Evolutionary conservation across 2,113 vertebrate species (phyloP).

Genomic region (Cricetomys ansorgei): DNA sequence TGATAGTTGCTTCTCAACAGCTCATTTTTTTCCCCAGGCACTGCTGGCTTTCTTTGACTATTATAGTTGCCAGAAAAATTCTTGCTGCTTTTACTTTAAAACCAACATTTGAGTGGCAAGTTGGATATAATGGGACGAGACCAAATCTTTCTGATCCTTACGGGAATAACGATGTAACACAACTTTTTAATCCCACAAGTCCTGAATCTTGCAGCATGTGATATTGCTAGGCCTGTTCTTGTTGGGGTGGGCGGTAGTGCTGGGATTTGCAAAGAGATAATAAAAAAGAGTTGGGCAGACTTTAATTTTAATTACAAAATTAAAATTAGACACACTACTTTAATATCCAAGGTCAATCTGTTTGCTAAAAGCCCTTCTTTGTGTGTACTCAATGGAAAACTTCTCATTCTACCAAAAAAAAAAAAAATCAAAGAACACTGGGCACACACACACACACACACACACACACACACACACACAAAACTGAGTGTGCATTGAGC

Average conservation of each 20-base stretch:
- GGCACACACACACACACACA: background rate
- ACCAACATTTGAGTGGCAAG: conserved; percentile 53
- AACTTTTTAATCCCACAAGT: conserved; percentile 51
- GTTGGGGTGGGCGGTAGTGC: background rate
- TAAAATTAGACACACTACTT: conserved; percentile 8
- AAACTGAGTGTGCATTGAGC: conserved; percentile 44
- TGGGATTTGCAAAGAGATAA: conserved; percentile 17
- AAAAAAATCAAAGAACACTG: background rate
- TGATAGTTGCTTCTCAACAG: conserved; percentile 48
- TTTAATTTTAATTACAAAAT: conserved; percentile 35
- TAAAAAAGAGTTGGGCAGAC: background rate
- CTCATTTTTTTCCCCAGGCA: background rate
- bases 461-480: background rate
- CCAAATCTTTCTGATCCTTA: conserved; percentile 39
- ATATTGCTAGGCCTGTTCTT: background rate
- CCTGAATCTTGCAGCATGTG: background rate
- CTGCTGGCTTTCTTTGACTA: conserved; percentile 61
- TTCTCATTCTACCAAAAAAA: conserved; percentile 16
- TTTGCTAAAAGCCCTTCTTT: conserved; percentile 8
- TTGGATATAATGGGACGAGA: conserved; percentile 7
- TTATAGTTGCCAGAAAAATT: conserved; percentile 62
- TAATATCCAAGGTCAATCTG: background rate
- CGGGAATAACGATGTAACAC: background rate
- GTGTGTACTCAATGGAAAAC: conserved; percentile 7
- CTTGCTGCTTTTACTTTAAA: conserved; percentile 62